Base-by-base conservation (phyloP, 2,113 vertebrate genomes). In the Ceratotherium simum region DNA sequence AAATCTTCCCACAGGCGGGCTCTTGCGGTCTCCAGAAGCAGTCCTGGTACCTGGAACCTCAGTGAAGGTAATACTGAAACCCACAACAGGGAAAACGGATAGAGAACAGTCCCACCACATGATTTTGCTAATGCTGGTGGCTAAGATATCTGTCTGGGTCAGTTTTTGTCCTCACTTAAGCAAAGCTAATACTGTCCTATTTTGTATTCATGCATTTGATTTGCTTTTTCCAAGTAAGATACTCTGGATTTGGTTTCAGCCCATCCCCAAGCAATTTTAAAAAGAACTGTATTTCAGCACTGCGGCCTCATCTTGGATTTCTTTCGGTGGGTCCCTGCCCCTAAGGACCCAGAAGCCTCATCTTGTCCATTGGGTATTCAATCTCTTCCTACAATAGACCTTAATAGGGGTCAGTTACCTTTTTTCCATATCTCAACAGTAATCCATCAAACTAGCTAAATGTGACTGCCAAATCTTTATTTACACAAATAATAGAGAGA, bases 361-460 rank as follows among this genome's bases (percentile, higher is more conserved):
- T 17, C 16, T 1, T 39, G 3, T 67, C 81, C 33, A 7, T 3
- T 48, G 29, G 31, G 51, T 82, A 81, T 48, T 91, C 72, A 36
- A 0, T 72, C 21, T 82, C 39, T 91, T 36, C 81, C 25, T 72
- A 31, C 65, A n/a, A 88, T 2, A 54, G 20, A 84, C 2, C 42
- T 84, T 29, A 20, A n/a, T 29, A 81, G 31, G 16, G 5, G 11
- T 82, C 16, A 5, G 42, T 79, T 72, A 9, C 20, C 54, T 89
- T 21, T 83, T 36, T 17, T 8, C 8, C 67, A 6, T 16, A n/a
- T 36, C 20, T 72, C 67, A 93, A 33, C 10, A 80, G 17, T 27
- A 79, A 96, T 69, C 36, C 62, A 39, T 93, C 70, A 81, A 88
- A 58, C 79, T 85, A 81, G 48, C 12, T 64, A 96, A 92, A 20